phyloP scores from a whole-genome alignment of 2,888 invertebrate genomes.

The Caenorhabditis macrosperma region DNA sequence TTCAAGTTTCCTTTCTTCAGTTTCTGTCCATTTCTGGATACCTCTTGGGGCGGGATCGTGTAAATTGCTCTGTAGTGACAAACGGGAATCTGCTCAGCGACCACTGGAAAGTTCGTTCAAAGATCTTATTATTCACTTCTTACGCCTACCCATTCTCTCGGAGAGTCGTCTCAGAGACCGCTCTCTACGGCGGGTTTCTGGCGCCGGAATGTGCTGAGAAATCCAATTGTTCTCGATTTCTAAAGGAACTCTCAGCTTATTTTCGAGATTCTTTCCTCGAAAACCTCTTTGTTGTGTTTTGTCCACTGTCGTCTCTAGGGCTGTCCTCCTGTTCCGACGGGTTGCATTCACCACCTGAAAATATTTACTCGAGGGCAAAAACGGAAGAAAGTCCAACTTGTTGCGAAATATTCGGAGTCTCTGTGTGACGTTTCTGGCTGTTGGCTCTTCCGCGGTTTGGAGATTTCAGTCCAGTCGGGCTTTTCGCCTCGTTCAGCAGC shows the following conservation, averaged over 20 bases:
- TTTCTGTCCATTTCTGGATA: slow-evolving; percentile 2
- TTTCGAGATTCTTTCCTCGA: no score
- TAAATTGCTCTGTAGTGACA: slow-evolving; percentile 48
- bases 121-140: background rate
- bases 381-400: slow-evolving; percentile 20
- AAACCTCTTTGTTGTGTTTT: slow-evolving; percentile 55
- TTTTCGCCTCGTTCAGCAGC: slow-evolving; percentile 37
- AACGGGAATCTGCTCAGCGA: slow-evolving; percentile 34
- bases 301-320: slow-evolving; percentile 49
- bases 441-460: slow-evolving; percentile 27
- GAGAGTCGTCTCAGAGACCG: slow-evolving; percentile 49
- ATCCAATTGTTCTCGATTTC: slow-evolving; percentile 60
- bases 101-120: slow-evolving; percentile 32
- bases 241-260: slow-evolving; percentile 6
- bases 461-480: slow-evolving; percentile 23
- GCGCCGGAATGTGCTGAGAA: slow-evolving; percentile 55
- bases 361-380: background rate
- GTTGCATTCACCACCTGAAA: slow-evolving; percentile 59
- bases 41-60: slow-evolving; percentile 49
- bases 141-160: slow-evolving; percentile 50
- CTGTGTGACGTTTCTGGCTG: slow-evolving; percentile 27
- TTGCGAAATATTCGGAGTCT: slow-evolving; percentile 60
- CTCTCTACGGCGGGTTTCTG: slow-evolving; percentile 38
- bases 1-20: background rate
- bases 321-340: slow-evolving; percentile 41